Conservation (phyloP, 2,797 vertebrate species). For the Ceryle rudis region DNA sequence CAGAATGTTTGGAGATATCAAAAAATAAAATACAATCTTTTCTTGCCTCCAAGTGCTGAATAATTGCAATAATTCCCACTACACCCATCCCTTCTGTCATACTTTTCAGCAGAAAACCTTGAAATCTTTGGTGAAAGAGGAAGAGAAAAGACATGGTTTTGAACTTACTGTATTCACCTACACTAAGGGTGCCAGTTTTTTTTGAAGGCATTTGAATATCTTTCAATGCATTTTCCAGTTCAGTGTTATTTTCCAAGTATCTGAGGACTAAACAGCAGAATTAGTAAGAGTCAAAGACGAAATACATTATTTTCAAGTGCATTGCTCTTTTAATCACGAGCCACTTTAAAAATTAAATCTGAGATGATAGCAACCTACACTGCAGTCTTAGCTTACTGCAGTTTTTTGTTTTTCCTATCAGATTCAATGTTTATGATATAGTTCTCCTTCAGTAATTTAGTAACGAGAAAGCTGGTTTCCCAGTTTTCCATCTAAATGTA, state of each 20-base stretch:
- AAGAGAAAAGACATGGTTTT: neutral
- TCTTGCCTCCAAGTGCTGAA: neutral
- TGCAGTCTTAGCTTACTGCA: neutral
- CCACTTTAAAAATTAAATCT: neutral
- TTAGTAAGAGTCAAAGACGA: neutral
- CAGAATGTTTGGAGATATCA: neutral
- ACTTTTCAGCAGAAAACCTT: neutral
- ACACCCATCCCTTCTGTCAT: neutral
- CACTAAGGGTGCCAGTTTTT: constrained; percentile 73
- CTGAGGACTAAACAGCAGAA: constrained; percentile 37
- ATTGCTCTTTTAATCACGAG: neutral
- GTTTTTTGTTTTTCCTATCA: neutral
- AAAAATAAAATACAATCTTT: neutral
- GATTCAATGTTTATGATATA: neutral
- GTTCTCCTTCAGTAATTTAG: neutral
- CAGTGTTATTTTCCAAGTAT: constrained; percentile 89
- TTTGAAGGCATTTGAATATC: constrained; percentile 91
- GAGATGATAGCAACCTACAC: neutral
- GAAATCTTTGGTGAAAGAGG: neutral
- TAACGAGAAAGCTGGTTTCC: neutral
- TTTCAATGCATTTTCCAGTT: constrained; percentile 82
- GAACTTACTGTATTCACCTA: constrained; percentile 87
- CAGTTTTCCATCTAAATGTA: neutral
- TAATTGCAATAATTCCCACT: neutral
- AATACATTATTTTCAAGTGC: neutral